Evolutionary conservation across 2,113 vertebrate species (phyloP).

Genomic region (Ornithorhynchus anatinus): DNA sequence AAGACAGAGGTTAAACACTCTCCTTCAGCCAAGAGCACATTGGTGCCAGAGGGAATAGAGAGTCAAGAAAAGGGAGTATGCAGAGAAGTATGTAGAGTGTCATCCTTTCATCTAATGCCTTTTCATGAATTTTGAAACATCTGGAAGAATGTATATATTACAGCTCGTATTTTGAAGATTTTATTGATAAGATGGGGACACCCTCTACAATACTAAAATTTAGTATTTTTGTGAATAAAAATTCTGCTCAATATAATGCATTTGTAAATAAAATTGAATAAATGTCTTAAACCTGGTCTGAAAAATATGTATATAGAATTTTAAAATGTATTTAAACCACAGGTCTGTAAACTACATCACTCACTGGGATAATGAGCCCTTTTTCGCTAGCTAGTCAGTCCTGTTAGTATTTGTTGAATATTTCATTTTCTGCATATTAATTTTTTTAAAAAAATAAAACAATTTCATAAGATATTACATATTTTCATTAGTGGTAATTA

Average conservation of each 20-base stretch:
- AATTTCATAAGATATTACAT: constrained; percentile 29
- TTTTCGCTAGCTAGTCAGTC: background rate
- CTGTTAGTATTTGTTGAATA: background rate
- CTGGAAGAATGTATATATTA: background rate
- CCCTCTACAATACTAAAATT: background rate
- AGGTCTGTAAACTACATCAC: background rate
- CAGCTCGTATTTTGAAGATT: background rate
- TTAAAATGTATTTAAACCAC: background rate
- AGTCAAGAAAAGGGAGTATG: background rate
- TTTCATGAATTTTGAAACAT: background rate
- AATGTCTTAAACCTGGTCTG: background rate
- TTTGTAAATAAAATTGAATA: background rate
- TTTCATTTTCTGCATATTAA: background rate
- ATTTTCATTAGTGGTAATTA: constrained; percentile 19
- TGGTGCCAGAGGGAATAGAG: background rate
- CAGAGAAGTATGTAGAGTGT: background rate
- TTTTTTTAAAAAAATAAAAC: constrained; percentile 16
- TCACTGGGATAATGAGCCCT: background rate
- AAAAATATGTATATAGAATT: background rate
- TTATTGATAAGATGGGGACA: background rate
- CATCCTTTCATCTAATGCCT: background rate
- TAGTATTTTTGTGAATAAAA: background rate
- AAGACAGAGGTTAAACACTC: no score
- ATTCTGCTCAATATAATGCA: background rate
- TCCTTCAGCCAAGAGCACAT: background rate